These are phyloP conservation scores for Druceiella hillmani DNA, from an alignment of 2,888 invertebrate genomes.

Conservation along the genomic window DNA sequence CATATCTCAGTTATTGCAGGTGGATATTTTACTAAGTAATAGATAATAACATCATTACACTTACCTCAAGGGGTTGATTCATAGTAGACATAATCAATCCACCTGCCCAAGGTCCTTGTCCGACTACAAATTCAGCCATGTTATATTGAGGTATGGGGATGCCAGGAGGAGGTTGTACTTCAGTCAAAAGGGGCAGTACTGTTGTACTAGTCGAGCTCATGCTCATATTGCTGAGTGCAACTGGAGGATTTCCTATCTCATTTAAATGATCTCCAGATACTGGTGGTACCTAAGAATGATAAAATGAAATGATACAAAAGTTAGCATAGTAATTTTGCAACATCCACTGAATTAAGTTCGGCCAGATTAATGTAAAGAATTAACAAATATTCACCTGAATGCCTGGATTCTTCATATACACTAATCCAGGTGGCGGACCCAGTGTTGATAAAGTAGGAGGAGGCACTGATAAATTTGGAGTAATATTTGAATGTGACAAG, in stretches of 20 bases:
- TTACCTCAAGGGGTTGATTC: slow-evolving; percentile 49
- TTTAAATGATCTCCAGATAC: slow-evolving; percentile 35
- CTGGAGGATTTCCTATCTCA: slow-evolving; percentile 40
- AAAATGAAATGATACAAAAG: no score
- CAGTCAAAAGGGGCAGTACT: slow-evolving; percentile 37
- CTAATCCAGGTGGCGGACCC: slow-evolving; percentile 45
- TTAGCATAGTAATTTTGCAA: no score
- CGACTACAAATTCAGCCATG: slow-evolving; percentile 40
- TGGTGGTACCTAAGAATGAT: slow-evolving; percentile 34
- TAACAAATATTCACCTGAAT: slow-evolving; percentile 39
- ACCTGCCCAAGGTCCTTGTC: slow-evolving; percentile 43
- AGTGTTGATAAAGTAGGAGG: slow-evolving; percentile 43
- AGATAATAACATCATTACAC: no score
- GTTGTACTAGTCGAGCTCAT: slow-evolving; percentile 29
- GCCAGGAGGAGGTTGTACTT: slow-evolving; percentile 46
- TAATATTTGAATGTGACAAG: slow-evolving; percentile 42
- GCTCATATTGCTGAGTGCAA: slow-evolving; percentile 22
- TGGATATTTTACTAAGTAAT: background rate
- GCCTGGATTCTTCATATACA: slow-evolving; percentile 46
- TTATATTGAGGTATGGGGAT: slow-evolving; percentile 45
- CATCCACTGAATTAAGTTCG: no score
- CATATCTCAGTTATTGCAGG: background rate
- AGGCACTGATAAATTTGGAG: slow-evolving; percentile 47
- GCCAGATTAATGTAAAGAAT: slow-evolving; percentile 5
- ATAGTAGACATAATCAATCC: slow-evolving; percentile 44